phyloP scores from a whole-genome alignment of 2,113 vertebrate genomes.

The Murina feae region DNA sequence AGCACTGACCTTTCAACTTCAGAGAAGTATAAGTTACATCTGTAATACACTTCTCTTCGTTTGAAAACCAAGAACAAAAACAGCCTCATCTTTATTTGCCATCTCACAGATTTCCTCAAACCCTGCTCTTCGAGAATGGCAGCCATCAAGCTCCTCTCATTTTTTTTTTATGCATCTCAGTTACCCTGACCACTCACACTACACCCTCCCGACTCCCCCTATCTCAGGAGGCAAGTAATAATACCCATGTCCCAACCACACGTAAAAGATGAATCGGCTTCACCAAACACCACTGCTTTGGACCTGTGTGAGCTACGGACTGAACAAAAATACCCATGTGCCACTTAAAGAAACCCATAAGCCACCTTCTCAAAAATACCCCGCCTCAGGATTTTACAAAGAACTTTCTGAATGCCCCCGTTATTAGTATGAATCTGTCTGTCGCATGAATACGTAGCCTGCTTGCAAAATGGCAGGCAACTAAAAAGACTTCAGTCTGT shows the following conservation, averaged over 20 bases:
- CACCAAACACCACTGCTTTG: neutral
- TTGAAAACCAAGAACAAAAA: neutral
- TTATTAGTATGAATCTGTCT: neutral
- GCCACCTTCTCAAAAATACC: neutral
- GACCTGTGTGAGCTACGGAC: neutral
- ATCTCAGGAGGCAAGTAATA: neutral
- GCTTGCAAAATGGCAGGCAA: neutral
- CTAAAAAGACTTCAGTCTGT: neutral
- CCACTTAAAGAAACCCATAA: neutral
- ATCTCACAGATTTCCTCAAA: neutral
- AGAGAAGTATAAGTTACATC: neutral
- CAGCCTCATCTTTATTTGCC: neutral
- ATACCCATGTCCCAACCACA: neutral
- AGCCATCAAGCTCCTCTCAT: neutral
- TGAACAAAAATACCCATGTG: neutral
- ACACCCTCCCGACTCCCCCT: neutral
- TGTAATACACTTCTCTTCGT: neutral
- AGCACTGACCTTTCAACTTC: neutral
- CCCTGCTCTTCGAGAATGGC: neutral
- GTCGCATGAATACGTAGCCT: neutral
- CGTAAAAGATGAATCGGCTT: neutral
- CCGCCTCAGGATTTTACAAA: neutral
- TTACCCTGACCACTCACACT: neutral
- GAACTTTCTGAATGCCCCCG: neutral
- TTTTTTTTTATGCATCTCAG: neutral